Evolutionary conservation across 2,797 vertebrate genomes (phyloP), one percentile per base, ranked within the genome.

Genomic region (Haliaeetus albicilla): DNA sequence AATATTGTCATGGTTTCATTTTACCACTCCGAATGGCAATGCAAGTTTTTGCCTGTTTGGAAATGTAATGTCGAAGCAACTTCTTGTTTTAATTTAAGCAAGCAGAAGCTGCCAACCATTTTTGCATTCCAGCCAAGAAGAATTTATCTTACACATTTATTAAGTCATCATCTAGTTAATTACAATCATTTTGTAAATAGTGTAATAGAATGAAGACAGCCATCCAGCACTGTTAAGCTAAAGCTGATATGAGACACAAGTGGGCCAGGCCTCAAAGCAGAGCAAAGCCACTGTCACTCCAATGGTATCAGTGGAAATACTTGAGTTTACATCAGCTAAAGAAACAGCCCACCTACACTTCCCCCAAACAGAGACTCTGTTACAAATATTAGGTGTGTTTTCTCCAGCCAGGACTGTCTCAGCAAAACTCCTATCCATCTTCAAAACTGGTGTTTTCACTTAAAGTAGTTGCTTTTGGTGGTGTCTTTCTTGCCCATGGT

Each of bases 21-120:
- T 96, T 84, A 94, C 88, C 16, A 0, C 86, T 79, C 90, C 2
- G 10, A 92, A 90, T 96, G 94, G 82, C 85, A 65, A 78, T 73
- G 89, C 93, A 90, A 93, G 93, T 90, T 94, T 91, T 87, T 70
- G 95, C 93, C 87, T 95, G 95, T 88, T 98, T 96, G 93, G 86
- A 97, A 96, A 96, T 53, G 88, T 89, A 94, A 90, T 37, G 93
- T 96, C n/a, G 37, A 96, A 97, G 84, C 92, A 93, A 78, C 89
- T 96, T 87, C 88, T 95, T 97, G 97, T 97, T 98, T 98, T 96
- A 96, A 97, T 97, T 96, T 96, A 95, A 60, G 54, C 87, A n/a
- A 85, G 93, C 37, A 91, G 63, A 87, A 48, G 89, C 87, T 97
- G 96, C 97, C 97, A 97, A 89, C 80, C 78, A 83, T 63, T 89